Percentiles rank a stretch among this genome's conserved stretches.
phyloP scores from a whole-genome alignment of 2,113 vertebrate species.

The Osmerus mordax region DNA sequence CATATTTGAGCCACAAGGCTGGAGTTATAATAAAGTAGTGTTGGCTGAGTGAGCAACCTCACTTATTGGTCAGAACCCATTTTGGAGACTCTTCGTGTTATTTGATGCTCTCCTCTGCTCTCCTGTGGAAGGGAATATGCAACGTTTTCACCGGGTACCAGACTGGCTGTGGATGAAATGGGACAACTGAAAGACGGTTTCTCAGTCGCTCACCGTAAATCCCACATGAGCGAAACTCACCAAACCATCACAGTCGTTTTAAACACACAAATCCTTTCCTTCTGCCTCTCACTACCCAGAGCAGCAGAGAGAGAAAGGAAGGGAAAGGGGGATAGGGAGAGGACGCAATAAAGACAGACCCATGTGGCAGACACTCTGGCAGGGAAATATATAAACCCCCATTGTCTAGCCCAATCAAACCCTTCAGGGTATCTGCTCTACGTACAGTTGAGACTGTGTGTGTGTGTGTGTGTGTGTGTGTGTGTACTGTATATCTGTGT shows the following conservation, averaged over 20 bases:
- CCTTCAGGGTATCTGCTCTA: neutral
- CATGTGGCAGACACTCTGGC: too few species aligned
- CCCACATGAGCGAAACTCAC: constrained; percentile 54
- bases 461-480: too few species aligned
- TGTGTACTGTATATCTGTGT: too few species aligned
- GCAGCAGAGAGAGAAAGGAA: neutral
- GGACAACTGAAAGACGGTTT: constrained; percentile 43
- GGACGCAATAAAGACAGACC: too few species aligned
- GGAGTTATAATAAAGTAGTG: too few species aligned
- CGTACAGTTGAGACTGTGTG: too few species aligned
- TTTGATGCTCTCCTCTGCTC: too few species aligned
- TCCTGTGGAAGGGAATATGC: too few species aligned
- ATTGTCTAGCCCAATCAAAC: neutral
- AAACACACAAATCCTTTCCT: constrained; percentile 60
- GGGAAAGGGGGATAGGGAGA: neutral
- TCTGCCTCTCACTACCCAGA: constrained; percentile 25
- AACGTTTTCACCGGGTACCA: constrained; percentile 48
- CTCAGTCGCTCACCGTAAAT: constrained; percentile 63
- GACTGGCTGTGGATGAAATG: constrained; percentile 1
- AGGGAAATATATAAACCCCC: neutral
- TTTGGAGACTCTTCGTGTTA: constrained; percentile 25
- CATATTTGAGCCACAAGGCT: neutral
- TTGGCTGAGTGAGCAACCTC: too few species aligned
- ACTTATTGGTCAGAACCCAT: constrained; percentile 4
- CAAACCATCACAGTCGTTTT: constrained; percentile 55